Base-by-base conservation (phyloP, 1,140 invertebrate species). In the Diabrotica undecimpunctata region DNA sequence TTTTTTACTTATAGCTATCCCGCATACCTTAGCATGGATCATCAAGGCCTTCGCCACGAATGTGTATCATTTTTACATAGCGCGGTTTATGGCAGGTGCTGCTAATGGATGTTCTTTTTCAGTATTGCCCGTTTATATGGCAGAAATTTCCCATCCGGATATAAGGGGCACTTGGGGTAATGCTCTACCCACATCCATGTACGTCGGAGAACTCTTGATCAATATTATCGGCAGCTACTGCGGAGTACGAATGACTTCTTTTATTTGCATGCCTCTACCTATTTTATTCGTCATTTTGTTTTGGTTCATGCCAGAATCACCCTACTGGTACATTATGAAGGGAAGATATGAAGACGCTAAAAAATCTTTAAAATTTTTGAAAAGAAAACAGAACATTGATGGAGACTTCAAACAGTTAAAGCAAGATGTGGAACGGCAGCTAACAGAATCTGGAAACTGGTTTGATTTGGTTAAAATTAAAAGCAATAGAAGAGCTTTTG, bases 131-230 rank as follows among this genome's bases (percentile, higher is more conserved):
- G 82, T 88, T 73, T 88, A 85, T 71, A 78, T 89, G 37, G 83
- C 84, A 64, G 86, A 88, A 80, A 81, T 90, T 41, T 81, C 88
- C 39, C 83, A 87, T 61, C 78, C 85, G 67, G 82, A 84, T 62
- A 83, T 90, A 2, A 79, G 90, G n/a, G 90, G 91, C 69, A 65
- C 58, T 9, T 76, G 72, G 71, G 76, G 76, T 41, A 74, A 85
- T 3, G 82, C 36, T 80, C 83, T 71, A 81, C 79, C 75, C 2
- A 66, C 78, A 6, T 80, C 82, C 13, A 74, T 80, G 11, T 81
- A 80, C 56, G 77, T 87, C 41, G 82, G 81, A 7, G 82, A 85
- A 59, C 55, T 78, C 8, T 38, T 69, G 6, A 77, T 82, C 46
- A 86, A 84, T 41, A 71, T 84, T 8, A 59, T 84, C 6, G 67